Evolutionary conservation across 2,113 vertebrate species (phyloP), one percentile per base, ranked within the genome.

Genomic region (Dinomys branickii): DNA sequence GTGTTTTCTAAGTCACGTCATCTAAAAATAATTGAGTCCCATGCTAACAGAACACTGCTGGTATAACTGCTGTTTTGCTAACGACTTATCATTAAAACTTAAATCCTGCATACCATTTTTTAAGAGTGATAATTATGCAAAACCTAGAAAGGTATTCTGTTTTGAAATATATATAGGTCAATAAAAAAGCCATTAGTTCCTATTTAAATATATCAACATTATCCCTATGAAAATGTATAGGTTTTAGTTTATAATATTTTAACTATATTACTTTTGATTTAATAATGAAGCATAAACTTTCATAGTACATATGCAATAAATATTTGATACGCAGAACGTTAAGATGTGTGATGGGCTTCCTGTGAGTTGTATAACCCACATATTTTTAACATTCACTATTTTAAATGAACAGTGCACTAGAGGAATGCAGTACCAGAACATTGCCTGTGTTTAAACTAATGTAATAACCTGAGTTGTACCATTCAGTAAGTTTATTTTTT

Each of bases 181-280:
- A 78, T 97, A 97, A 97, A 86, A 95, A 97, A 94, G 87, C 93
- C 98, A 97, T 97, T 98, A 95, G 98, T 98, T 98, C 97, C 97
- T 98, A 22, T 97, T 94, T 91, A 97, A 86, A 96, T 97, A 88
- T 96, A 95, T 88, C 97, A 94, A 82, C 50, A 96, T 94, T 95
- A 85, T 96, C 97, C 88, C 90, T 94, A 85, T 97, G 85, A 96
- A 94, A 98, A 98, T 97, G 97, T 98, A 97, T 98, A 98, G 98
- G 98, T 97, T 97, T 96, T 97, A 95, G 97, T 98, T 97, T 98
- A 96, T 96, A 97, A 90, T 92, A 81, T 97, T 85, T 96, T 91
- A 87, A 95, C 97, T 98, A 95, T 97, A 89, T 97, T 97, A 93
- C 63, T 98, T 98, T 97, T 98, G 91, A 98, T 90, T 96, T 96